Conservation (phyloP, 2,888 invertebrate genomes). For the Cheilosia vernalis region DNA sequence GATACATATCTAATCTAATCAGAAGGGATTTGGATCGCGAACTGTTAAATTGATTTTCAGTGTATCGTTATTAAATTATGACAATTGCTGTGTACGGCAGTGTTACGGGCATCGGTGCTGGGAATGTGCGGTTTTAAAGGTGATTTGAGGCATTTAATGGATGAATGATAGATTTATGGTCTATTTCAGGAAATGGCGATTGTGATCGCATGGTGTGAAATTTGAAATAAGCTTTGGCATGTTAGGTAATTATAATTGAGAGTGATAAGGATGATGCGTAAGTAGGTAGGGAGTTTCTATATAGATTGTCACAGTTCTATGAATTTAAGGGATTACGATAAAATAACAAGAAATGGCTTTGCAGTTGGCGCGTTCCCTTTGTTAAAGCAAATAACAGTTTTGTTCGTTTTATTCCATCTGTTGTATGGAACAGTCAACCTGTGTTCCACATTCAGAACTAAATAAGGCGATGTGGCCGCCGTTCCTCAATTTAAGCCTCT, state of each 20-base stretch:
- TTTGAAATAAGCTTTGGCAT: conserved; percentile 32
- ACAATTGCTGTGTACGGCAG: conserved; percentile 26
- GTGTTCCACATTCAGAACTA: too few species aligned
- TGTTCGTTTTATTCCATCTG: too few species aligned
- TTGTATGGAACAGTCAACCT: too few species aligned
- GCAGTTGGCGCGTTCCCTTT: too few species aligned
- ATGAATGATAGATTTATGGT: conserved; percentile 42
- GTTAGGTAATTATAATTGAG: neutral
- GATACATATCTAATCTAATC: conserved; percentile 68
- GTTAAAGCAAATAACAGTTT: too few species aligned
- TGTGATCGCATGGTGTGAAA: conserved; percentile 10
- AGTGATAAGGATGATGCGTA: neutral
- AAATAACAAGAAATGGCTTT: too few species aligned
- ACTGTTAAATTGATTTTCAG: conserved; percentile 72
- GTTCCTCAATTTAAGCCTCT: too few species aligned
- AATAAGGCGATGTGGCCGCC: too few species aligned
- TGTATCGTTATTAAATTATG: conserved; percentile 71
- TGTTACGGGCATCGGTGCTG: conserved; percentile 1
- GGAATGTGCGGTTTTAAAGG: conserved; percentile 39
- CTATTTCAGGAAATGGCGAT: conserved; percentile 18
- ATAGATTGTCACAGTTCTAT: neutral
- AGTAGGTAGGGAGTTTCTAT: too few species aligned
- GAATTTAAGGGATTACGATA: neutral
- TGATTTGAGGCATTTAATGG: conserved; percentile 55
- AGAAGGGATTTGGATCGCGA: conserved; percentile 52